These are phyloP conservation scores for Megaustenia siamemsis DNA, from an alignment of 2,888 invertebrate species.

Conservation along the genomic window DNA sequence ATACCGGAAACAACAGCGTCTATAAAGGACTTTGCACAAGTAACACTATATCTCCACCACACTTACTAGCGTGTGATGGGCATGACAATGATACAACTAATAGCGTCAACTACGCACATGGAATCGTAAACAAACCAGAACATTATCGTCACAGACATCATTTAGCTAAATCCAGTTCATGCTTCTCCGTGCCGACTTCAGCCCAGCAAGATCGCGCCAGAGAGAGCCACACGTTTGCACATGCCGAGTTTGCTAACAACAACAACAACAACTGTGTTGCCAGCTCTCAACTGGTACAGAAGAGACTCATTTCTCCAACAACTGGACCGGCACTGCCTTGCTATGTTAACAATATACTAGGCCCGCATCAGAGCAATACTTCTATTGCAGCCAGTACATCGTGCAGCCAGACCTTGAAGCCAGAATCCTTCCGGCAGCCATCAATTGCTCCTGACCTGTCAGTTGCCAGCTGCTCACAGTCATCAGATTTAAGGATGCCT, in stretches of 20 bases:
- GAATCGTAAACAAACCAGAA: neutral
- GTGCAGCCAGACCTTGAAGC: constrained; percentile 13
- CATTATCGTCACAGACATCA: neutral
- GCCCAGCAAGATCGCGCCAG: neutral
- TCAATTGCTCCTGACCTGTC: neutral
- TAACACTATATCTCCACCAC: neutral
- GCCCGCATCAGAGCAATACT: neutral
- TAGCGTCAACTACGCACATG: neutral
- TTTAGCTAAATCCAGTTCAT: neutral
- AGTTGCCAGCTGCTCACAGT: neutral
- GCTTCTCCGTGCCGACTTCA: neutral
- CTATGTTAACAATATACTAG: neutral
- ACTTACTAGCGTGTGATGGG: constrained; percentile 24
- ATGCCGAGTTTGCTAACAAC: neutral
- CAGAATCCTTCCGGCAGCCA: neutral
- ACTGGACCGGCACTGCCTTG: neutral
- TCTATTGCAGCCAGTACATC: neutral
- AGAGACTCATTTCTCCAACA: neutral
- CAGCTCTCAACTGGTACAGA: neutral
- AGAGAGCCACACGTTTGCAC: neutral
- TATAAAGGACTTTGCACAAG: constrained; percentile 6
- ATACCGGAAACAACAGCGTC: neutral
- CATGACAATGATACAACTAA: neutral
- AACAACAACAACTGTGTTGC: neutral
- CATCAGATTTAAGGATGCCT: constrained; percentile 53